Base-by-base conservation (phyloP, 2,888 invertebrate species). In the Baccha elongata region DNA sequence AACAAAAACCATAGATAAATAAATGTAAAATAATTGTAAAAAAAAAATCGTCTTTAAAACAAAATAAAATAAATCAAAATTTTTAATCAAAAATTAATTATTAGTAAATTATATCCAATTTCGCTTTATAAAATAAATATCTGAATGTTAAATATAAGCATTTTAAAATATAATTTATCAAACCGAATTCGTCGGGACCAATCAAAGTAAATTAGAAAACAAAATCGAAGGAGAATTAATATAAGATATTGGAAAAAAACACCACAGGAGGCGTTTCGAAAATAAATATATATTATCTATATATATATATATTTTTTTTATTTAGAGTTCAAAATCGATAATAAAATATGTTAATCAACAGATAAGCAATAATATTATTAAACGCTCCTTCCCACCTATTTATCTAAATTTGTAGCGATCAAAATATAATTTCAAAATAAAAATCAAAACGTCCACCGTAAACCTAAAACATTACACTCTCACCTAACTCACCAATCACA, bases 361-460 rank as follows among this genome's bases (percentile, higher is more conserved):
- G 83, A 83, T 83, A 83, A 83, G 83, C 83, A 83, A 83, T 83
- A 83, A 44, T 29, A 76, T 75, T 46, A 50, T 69, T 80, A 65
- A 81, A 81, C 40, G 78, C 78, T 83, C 73, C 78, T 72, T 73
- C 78, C 83, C 83, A 53, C 72, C 64, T 50, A 78, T 68, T 65
- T 75, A 32, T 69, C 58, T 52, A 32, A 53, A 65, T 42, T 44
- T 60, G 26, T 52, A 75, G 35, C 19, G 29, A 50, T n/a, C 1
- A 58, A 48, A 42, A 60, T 42, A 68, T 48, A 52, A 35, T 71
- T 50, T 71, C 50, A 71, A 55, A 46, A 19, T 32, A 65, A 46
- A 69, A 76, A 76, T 79, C 64, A 84, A 73, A 74, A 79, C 79
- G 74, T 80, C 73, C 79, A 73, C 73, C 64, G 55, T 44, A 60